Conservation (phyloP, 2,888 invertebrate species). For the Eulithis prunata region DNA sequence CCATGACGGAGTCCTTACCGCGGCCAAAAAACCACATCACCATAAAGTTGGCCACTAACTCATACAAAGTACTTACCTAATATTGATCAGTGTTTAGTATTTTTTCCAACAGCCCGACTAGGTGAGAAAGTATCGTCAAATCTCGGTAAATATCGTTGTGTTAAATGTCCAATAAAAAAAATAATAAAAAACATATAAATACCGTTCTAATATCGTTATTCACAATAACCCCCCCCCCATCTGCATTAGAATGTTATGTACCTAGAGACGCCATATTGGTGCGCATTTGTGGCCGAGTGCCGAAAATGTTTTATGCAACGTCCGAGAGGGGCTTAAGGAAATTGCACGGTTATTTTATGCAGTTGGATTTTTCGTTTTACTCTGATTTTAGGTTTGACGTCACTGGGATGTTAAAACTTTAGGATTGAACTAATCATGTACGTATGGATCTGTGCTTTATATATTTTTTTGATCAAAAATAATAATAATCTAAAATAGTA, state of each 20-base stretch:
- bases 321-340: constrained; percentile 52
- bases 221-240: constrained; percentile 18
- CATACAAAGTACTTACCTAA: too few relatives aligned
- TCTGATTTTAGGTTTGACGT: constrained; percentile 23
- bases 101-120: too few relatives aligned
- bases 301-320: constrained; percentile 63
- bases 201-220: constrained; percentile 38
- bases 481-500: too few relatives aligned
- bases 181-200: constrained; percentile 1
- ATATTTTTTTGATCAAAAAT: too few relatives aligned
- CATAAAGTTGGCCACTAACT: too few relatives aligned
- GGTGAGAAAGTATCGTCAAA: too few relatives aligned
- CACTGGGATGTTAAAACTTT: constrained; percentile 7
- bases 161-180: too few relatives aligned
- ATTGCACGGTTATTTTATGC: constrained; percentile 54
- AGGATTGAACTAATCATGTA: neutral
- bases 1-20: too few relatives aligned
- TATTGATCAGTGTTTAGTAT: too few relatives aligned
- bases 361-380: constrained; percentile 38
- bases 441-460: neutral
- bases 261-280: constrained; percentile 52
- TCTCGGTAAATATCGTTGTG: neutral
- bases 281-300: constrained; percentile 47
- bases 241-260: constrained; percentile 57
- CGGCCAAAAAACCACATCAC: too few relatives aligned